These are phyloP conservation scores for Tachysurus fulvidraco DNA, from an alignment of 2,113 vertebrate species.

Conservation along the genomic window DNA sequence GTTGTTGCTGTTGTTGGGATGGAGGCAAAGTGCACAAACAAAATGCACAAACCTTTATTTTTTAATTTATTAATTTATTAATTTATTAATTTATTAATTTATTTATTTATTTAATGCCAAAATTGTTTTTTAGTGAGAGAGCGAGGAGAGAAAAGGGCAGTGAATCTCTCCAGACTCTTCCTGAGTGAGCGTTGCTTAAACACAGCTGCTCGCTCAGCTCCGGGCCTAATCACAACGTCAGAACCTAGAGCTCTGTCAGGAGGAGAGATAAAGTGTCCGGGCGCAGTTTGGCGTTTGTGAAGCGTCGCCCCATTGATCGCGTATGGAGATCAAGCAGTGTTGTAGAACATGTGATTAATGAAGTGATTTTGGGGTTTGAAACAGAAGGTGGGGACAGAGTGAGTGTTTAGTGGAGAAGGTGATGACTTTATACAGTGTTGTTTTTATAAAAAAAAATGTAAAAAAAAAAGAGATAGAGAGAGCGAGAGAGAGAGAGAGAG, in stretches of 20 bases:
- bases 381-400: not conserved
- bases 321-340: not conserved
- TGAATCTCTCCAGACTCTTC: not conserved
- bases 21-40: slow-evolving; percentile 27
- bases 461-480: not conserved
- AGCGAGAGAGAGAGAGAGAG: not conserved
- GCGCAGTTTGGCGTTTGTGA: not conserved
- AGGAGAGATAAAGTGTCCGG: not conserved
- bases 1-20: slow-evolving; percentile 39
- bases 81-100: too few relatives aligned
- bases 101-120: not conserved
- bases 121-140: not conserved
- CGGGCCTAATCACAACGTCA: not conserved
- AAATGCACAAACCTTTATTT: not conserved
- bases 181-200: slow-evolving; percentile 12
- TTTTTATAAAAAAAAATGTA: not conserved
- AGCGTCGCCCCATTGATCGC: not conserved
- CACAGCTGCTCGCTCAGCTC: slow-evolving; percentile 19
- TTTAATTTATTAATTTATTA: too few relatives aligned
- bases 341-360: not conserved
- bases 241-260: not conserved
- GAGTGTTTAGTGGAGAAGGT: slow-evolving; percentile 4
- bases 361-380: slow-evolving; percentile 17
- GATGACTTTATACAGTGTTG: not conserved
- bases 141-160: not conserved